A percentile compares a stretch with the other conserved stretches of the same genome.
Evolutionary conservation across 1,140 invertebrate species (phyloP).

Genomic region (Ylistrum balloti): DNA sequence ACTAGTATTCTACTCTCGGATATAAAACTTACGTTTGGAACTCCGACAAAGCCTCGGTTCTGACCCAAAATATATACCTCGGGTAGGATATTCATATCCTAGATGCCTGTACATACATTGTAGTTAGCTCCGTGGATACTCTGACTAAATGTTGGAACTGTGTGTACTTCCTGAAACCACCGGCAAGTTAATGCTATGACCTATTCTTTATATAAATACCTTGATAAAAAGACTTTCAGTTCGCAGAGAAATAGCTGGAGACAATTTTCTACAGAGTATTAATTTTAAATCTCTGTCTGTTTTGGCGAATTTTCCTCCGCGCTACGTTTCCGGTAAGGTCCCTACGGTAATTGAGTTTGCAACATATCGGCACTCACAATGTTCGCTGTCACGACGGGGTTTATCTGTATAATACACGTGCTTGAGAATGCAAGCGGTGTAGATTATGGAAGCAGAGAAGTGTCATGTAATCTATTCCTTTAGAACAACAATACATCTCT

Average conservation of each 20-base stretch:
- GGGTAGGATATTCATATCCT: no score
- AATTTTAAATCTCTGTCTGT: slow-evolving; percentile 25
- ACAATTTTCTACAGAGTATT: not conserved
- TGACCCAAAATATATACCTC: no score
- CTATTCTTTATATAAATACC: not conserved
- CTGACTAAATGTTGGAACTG: not conserved
- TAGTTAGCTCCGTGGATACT: no score
- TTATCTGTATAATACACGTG: not conserved
- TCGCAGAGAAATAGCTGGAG: not conserved
- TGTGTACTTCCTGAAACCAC: not conserved
- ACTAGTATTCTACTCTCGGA: no score
- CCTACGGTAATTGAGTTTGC: not conserved
- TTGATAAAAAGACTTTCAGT: not conserved
- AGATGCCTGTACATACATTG: no score
- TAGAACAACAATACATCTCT: no score
- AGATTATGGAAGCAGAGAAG: not conserved
- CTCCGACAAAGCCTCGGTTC: no score
- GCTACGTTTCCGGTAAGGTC: not conserved
- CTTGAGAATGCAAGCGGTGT: not conserved
- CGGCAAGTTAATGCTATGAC: not conserved
- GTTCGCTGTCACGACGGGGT: not conserved
- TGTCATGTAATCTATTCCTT: not conserved
- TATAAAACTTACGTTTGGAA: no score
- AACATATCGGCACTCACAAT: not conserved
- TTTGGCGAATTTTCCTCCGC: not conserved